These are phyloP conservation scores for Axis porcinus DNA, from an alignment of 2,113 vertebrate genomes.

Conservation along the genomic window DNA sequence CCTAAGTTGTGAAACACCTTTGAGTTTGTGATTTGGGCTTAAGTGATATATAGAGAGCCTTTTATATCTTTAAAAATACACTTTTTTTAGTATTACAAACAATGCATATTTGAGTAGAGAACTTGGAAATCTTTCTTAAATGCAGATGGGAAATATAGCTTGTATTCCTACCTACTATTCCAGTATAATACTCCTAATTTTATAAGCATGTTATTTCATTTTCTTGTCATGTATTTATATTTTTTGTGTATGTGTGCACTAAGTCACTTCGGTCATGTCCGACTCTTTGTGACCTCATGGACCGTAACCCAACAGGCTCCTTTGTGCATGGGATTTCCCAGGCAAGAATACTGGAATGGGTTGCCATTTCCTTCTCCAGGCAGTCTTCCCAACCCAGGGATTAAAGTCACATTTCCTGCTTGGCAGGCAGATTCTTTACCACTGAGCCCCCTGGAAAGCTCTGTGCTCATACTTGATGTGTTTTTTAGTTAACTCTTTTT, in stretches of 20 bases:
- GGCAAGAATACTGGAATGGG: background rate
- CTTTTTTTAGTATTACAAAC: background rate
- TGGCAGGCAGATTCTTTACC: background rate
- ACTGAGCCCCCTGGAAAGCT: background rate
- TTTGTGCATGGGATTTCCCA: background rate
- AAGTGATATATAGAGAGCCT: background rate
- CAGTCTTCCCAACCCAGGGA: background rate
- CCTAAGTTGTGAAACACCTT: background rate
- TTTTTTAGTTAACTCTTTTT: background rate
- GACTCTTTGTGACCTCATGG: background rate
- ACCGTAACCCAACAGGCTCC: background rate
- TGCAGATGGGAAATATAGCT: background rate
- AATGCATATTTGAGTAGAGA: background rate
- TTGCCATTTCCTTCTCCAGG: background rate
- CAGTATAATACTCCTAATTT: background rate
- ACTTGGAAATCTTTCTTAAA: background rate
- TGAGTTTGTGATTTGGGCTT: background rate
- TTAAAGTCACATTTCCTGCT: background rate
- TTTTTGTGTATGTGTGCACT: background rate
- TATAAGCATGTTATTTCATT: constrained; percentile 1
- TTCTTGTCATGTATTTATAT: background rate
- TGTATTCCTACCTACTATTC: background rate
- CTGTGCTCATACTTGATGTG: background rate
- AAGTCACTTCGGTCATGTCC: background rate
- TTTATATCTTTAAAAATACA: constrained; percentile 26